Evolutionary conservation across 2,113 vertebrate species (phyloP).

Genomic region (Rhinogobius similis): DNA sequence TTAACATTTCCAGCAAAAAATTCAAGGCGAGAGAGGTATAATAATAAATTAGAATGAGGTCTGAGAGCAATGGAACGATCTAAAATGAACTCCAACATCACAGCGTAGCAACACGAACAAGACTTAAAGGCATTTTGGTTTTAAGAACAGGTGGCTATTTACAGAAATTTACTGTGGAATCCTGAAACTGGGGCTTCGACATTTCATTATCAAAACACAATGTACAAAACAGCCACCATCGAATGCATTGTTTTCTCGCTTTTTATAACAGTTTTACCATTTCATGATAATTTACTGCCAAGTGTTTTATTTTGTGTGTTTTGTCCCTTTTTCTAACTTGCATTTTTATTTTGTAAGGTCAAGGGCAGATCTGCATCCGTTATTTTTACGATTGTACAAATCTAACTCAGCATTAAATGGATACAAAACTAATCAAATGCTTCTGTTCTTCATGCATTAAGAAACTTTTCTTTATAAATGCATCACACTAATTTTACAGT

Average conservation of each 20-base stretch:
- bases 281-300: not conserved
- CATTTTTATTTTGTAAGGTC: not conserved
- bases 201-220: not conserved
- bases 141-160: constrained; percentile 35
- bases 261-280: not conserved
- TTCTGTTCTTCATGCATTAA: constrained; percentile 2
- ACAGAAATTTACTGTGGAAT: constrained; percentile 20
- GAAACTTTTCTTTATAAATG: constrained; percentile 4
- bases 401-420: not conserved
- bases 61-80: constrained; percentile 59
- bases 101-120: constrained; percentile 46
- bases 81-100: constrained; percentile 51
- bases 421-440: constrained; percentile 1
- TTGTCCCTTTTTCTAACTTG: not conserved
- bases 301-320: not conserved
- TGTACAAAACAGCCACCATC: not conserved
- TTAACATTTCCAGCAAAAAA: constrained; percentile 51
- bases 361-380: not conserved
- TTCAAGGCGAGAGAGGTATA: constrained; percentile 49
- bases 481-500: not conserved
- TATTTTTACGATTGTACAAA: constrained; percentile 4
- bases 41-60: constrained; percentile 47
- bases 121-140: constrained; percentile 71
- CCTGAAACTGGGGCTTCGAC: constrained; percentile 15
- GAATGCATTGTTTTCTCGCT: not conserved